These are phyloP conservation scores for Myotis findleyi DNA, from an alignment of 2,797 vertebrate genomes.

Conservation along the genomic window DNA sequence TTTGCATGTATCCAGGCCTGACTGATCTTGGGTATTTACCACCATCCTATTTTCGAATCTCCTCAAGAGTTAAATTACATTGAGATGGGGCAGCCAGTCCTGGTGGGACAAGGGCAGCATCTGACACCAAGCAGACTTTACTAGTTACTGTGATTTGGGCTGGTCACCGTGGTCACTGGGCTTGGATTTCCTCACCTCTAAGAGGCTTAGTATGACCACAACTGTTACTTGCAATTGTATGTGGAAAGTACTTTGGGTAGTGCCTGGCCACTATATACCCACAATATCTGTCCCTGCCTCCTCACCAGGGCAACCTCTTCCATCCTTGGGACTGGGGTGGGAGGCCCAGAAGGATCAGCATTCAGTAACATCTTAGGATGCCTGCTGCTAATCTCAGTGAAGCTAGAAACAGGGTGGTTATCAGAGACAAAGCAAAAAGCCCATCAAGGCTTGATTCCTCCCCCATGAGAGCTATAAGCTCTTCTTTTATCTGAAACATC, in stretches of 20 bases:
- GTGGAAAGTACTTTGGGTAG: neutral
- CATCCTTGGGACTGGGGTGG: neutral
- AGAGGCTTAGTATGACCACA: neutral
- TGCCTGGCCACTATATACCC: neutral
- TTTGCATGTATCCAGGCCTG: neutral
- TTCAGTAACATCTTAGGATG: neutral
- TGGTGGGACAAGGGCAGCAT: neutral
- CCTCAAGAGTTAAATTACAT: neutral
- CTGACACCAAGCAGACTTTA: neutral
- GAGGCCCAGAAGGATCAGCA: neutral
- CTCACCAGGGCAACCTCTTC: neutral
- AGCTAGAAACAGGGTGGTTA: conserved; percentile 4
- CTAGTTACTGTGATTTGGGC: neutral
- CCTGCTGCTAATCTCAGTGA: neutral
- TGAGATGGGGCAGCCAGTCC: neutral
- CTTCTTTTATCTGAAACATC: conserved; percentile 63
- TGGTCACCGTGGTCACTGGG: neutral
- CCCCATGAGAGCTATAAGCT: neutral
- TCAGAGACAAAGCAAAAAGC: conserved; percentile 1
- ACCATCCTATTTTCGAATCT: neutral
- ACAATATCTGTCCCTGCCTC: neutral
- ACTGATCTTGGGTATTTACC: neutral
- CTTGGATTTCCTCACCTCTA: neutral
- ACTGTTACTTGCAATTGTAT: neutral
- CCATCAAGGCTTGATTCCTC: neutral